phyloP scores from a whole-genome alignment of 2,888 invertebrate species.

The Cylindroiulus punctatus region DNA sequence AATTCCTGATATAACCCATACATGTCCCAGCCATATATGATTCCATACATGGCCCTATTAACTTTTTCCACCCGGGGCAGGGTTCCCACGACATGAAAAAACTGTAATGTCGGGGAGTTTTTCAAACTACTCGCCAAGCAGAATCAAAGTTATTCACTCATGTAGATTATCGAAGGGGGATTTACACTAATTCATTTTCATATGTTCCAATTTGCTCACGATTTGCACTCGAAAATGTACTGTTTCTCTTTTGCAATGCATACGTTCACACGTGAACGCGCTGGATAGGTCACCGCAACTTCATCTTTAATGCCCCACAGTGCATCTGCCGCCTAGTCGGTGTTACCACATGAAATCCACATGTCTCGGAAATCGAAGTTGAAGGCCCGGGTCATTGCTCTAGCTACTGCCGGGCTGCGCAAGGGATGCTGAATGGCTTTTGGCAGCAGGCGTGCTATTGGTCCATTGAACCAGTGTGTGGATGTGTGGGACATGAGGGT shows the following conservation, averaged over 20 bases:
- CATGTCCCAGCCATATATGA: too few species aligned
- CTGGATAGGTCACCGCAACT: neutral
- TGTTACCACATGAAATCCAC: conserved; percentile 23
- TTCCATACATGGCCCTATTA: too few species aligned
- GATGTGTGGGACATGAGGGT: conserved; percentile 7
- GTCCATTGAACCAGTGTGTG: conserved; percentile 25
- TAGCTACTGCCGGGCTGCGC: neutral
- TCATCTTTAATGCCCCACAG: neutral
- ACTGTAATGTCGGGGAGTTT: too few species aligned
- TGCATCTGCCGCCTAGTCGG: neutral
- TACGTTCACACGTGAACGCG: neutral
- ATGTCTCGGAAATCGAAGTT: conserved; percentile 14
- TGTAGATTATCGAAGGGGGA: too few species aligned
- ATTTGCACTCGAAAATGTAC: neutral
- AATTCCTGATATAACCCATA: too few species aligned
- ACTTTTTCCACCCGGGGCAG: too few species aligned
- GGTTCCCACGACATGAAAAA: neutral
- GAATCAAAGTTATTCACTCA: too few species aligned
- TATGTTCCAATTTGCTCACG: neutral
- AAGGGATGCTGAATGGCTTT: conserved; percentile 3
- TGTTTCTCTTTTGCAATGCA: neutral
- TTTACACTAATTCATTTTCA: too few species aligned
- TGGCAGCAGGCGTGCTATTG: conserved; percentile 8
- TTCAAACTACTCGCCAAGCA: too few species aligned
- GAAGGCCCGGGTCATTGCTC: conserved; percentile 17